These are phyloP conservation scores for crab-eating macaque (Macaca fascicularis) DNA, from an alignment of 2,113 vertebrate species.

Conservation along the genomic window DNA sequence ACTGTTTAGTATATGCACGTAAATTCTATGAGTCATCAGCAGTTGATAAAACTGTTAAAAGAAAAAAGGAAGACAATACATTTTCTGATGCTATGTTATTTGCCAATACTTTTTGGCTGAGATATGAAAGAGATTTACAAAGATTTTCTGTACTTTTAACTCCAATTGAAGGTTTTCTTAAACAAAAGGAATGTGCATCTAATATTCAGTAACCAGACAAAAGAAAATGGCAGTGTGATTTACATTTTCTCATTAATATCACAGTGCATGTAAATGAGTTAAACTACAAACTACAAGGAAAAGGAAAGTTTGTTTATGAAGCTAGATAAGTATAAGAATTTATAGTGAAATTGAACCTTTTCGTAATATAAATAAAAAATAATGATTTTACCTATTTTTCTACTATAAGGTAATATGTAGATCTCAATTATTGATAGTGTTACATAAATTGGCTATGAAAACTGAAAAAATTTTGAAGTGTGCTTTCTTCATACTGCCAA, in stretches of 20 bases:
- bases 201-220: slow-evolving; percentile 1
- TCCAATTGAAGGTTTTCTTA: background rate
- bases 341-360: background rate
- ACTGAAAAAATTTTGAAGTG: background rate
- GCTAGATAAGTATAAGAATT: background rate
- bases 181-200: background rate
- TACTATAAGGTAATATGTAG: background rate
- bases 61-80: background rate
- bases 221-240: background rate
- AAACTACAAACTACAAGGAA: background rate
- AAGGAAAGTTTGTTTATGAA: background rate
- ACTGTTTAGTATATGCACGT: background rate
- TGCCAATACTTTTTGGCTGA: background rate
- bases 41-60: background rate
- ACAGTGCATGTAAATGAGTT: background rate
- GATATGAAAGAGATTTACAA: background rate
- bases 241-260: background rate
- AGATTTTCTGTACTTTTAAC: background rate
- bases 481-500: background rate
- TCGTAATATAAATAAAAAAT: background rate
- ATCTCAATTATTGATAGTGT: background rate
- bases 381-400: background rate
- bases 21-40: background rate
- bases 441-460: background rate
- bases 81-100: background rate